Evolutionary conservation across 2,888 invertebrate genomes (phyloP).

Genomic region (Seira sanloemensis): DNA sequence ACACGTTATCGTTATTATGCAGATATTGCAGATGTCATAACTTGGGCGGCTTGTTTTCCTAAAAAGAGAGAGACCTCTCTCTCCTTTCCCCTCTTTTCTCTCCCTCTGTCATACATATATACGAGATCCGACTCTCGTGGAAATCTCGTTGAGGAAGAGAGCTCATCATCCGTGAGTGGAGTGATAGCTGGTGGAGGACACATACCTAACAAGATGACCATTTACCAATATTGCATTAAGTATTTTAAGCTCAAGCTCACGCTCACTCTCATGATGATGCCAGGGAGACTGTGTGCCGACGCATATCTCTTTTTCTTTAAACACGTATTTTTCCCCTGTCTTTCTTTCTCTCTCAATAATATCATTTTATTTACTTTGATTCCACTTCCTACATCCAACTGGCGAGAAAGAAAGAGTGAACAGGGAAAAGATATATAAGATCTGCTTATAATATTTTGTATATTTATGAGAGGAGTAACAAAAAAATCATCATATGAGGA

Average conservation of each 20-base stretch:
- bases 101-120: too few species aligned
- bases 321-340: neutral
- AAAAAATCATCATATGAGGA: neutral
- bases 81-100: neutral
- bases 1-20: slow-evolving; percentile 55
- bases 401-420: neutral
- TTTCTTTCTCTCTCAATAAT: neutral
- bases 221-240: neutral
- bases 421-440: too few species aligned
- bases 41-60: slow-evolving; percentile 63
- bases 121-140: slow-evolving; percentile 29
- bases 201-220: slow-evolving; percentile 60
- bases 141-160: slow-evolving; percentile 49
- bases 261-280: neutral
- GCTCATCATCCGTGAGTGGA: slow-evolving; percentile 45
- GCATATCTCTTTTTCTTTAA: neutral
- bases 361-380: neutral
- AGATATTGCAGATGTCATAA: slow-evolving; percentile 51
- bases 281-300: too few species aligned
- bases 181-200: slow-evolving; percentile 29
- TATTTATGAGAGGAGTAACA: neutral
- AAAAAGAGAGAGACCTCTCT: slow-evolving; percentile 51
- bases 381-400: neutral
- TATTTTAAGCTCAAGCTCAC: neutral
- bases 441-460: too few species aligned